A percentile compares a stretch with the other conserved stretches of the same genome.
These are phyloP conservation scores for Albula glossodonta DNA, from an alignment of 2,113 vertebrate genomes.

Conservation along the genomic window DNA sequence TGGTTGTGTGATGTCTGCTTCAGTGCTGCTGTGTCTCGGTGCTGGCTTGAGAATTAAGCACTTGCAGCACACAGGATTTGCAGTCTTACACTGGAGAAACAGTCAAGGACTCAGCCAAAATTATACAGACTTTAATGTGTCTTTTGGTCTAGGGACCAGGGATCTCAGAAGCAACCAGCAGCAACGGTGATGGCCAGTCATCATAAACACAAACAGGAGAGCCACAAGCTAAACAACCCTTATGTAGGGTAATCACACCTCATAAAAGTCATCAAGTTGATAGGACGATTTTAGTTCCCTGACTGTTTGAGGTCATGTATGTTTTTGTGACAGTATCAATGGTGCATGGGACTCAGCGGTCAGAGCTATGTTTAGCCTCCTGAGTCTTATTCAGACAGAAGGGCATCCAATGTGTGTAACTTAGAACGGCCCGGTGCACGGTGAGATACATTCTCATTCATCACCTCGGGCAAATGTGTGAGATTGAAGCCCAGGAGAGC, in stretches of 20 bases:
- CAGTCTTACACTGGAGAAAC: background rate
- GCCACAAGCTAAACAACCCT: background rate
- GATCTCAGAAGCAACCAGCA: background rate
- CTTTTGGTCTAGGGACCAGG: background rate
- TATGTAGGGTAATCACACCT: background rate
- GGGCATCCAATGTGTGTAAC: too few species aligned
- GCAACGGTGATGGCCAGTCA: too few species aligned
- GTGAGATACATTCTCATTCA: background rate
- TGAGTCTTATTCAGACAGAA: background rate
- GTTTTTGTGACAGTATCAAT: background rate
- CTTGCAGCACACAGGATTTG: background rate
- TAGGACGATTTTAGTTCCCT: background rate
- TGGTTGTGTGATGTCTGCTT: background rate
- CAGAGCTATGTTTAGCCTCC: background rate
- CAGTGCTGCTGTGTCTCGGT: background rate
- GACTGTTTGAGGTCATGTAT: background rate
- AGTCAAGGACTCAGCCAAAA: background rate
- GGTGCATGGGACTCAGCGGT: background rate
- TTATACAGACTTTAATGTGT: background rate
- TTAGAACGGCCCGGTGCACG: background rate
- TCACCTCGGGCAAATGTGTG: background rate
- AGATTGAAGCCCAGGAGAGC: background rate
- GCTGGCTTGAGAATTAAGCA: background rate
- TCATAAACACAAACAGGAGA: background rate
- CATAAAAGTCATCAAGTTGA: background rate